Evolutionary conservation across 2,113 vertebrate genomes (phyloP).

Genomic region (Lichenostomus cassidix): DNA sequence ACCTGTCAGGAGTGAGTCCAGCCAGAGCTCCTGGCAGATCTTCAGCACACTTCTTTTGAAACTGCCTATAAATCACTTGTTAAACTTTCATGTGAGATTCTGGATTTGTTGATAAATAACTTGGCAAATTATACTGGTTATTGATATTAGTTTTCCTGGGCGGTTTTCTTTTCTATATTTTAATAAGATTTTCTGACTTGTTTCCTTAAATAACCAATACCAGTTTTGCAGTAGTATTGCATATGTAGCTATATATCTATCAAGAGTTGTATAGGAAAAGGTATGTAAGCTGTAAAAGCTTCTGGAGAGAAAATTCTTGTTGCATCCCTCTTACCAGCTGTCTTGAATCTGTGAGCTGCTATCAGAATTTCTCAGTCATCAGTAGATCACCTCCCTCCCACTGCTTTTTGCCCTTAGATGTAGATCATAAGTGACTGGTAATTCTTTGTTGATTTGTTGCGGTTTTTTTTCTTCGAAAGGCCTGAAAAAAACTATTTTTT

Average conservation of each 20-base stretch:
- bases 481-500: conserved; percentile 83
- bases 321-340: neutral
- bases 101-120: neutral
- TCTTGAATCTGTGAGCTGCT: neutral
- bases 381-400: neutral
- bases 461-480: conserved; percentile 67
- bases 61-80: neutral
- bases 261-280: neutral
- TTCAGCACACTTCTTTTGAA: neutral
- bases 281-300: neutral
- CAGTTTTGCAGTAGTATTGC: neutral
- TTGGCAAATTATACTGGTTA: neutral
- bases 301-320: neutral
- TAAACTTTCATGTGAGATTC: neutral
- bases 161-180: neutral
- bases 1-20: conserved; percentile 84
- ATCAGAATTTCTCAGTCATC: neutral
- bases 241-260: neutral
- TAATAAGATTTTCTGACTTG: neutral
- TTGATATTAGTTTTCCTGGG: neutral
- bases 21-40: neutral
- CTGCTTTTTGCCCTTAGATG: neutral
- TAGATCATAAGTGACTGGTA: neutral
- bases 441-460: neutral
- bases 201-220: neutral